phyloP scores from a whole-genome alignment of 2,797 vertebrate genomes.

The Danio tinwini region DNA sequence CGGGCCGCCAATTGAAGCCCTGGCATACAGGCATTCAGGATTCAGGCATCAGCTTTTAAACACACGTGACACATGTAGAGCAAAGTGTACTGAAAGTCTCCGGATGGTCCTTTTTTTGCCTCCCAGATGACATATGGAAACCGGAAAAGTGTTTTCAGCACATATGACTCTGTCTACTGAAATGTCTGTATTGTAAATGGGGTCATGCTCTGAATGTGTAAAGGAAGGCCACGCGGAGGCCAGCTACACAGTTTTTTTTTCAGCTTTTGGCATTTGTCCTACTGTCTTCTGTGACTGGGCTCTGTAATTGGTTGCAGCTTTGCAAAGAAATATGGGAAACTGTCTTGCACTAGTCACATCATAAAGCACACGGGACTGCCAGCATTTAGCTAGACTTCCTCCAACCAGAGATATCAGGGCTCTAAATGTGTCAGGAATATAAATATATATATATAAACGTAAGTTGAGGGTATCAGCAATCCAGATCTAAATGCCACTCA shows the following conservation, averaged over 20 bases:
- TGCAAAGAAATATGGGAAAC: constrained; percentile 42
- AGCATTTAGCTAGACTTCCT: constrained; percentile 41
- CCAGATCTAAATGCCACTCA: constrained; percentile 45
- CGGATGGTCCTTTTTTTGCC: constrained; percentile 7
- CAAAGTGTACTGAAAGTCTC: constrained; percentile 13
- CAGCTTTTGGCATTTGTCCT: constrained; percentile 39
- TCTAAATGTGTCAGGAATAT: constrained; percentile 35
- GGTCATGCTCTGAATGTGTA: constrained; percentile 23
- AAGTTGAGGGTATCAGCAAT: constrained; percentile 22
- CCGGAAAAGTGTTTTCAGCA: not conserved
- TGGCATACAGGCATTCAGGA: constrained; percentile 59
- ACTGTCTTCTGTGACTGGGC: constrained; percentile 13
- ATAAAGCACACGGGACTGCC: constrained; percentile 29
- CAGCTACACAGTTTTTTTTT: constrained; percentile 23
- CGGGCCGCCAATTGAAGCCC: too few species aligned
- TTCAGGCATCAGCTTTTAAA: too few species aligned
- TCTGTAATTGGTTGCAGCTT: constrained; percentile 46
- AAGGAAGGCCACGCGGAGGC: not conserved
- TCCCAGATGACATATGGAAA: not conserved
- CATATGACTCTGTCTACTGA: not conserved
- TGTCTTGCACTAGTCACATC: constrained; percentile 46
- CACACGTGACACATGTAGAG: not conserved
- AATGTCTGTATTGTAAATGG: constrained; percentile 14
- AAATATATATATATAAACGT: not conserved
- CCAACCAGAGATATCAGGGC: constrained; percentile 34